Conservation (phyloP, 2,888 invertebrate genomes). For the Agonum fuliginosum region DNA sequence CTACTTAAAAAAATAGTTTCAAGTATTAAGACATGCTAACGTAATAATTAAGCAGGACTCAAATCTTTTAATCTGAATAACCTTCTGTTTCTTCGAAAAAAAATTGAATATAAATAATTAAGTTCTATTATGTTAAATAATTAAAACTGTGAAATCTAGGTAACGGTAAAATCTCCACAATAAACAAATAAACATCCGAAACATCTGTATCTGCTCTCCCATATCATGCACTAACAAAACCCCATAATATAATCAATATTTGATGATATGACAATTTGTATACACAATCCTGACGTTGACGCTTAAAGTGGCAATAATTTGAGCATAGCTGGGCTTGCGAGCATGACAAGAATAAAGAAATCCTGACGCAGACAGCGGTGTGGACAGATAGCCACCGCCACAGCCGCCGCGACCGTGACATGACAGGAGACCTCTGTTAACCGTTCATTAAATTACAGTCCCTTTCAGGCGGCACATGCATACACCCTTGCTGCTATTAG, state of each 20-base stretch:
- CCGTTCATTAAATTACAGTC: constrained; percentile 66
- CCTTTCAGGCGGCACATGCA: constrained; percentile 67
- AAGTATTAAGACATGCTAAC: too few species aligned
- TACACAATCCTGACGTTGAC: constrained; percentile 26
- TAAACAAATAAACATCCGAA: constrained; percentile 1
- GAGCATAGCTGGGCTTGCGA: not conserved
- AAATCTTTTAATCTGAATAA: too few species aligned
- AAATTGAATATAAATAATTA: too few species aligned
- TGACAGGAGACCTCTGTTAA: constrained; percentile 62
- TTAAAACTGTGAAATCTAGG: too few species aligned
- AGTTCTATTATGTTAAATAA: too few species aligned
- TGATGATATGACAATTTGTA: constrained; percentile 43
- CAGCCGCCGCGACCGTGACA: constrained; percentile 50
- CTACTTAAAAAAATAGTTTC: too few species aligned
- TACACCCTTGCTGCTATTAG: constrained; percentile 64
- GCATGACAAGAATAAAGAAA: constrained; percentile 39
- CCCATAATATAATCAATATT: constrained; percentile 25
- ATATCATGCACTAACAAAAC: not conserved
- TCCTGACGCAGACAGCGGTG: not conserved
- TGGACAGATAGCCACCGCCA: constrained; percentile 10
- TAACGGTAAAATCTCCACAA: too few species aligned
- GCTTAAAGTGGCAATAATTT: constrained; percentile 27
- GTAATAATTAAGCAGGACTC: too few species aligned
- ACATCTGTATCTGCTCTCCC: not conserved
- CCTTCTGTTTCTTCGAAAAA: too few species aligned